Conservation (phyloP, 2,113 vertebrate genomes). For the Ornithorhynchus anatinus region DNA sequence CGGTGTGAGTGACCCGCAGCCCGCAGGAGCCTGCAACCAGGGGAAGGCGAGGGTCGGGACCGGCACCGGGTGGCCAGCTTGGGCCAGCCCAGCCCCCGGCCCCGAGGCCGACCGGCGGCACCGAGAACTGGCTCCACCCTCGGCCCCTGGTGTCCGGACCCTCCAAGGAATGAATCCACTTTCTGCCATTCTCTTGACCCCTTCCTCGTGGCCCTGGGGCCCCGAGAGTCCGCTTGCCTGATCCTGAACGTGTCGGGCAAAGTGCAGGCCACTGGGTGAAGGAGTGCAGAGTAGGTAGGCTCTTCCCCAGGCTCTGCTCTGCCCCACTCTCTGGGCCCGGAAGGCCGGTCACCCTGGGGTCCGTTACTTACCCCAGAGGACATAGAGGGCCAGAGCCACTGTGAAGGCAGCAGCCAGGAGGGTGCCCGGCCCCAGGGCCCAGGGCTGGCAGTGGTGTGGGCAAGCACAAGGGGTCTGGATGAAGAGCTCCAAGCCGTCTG, state of each 20-base stretch:
- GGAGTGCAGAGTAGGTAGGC: not conserved
- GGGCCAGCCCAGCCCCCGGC: not conserved
- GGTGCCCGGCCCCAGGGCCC: constrained; percentile 67
- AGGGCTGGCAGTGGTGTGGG: constrained; percentile 62
- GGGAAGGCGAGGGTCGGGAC: not conserved
- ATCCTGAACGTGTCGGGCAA: not conserved
- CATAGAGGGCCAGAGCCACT: constrained; percentile 65
- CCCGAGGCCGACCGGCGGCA: too few species aligned
- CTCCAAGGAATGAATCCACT: not conserved
- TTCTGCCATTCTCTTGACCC: not conserved
- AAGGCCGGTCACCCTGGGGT: not conserved
- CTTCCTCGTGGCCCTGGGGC: not conserved
- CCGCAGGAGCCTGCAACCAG: constrained; percentile 66
- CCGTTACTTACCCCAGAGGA: constrained; percentile 63
- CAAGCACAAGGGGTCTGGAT: constrained; percentile 74
- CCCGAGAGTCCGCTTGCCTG: not conserved
- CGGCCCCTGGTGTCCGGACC: not conserved
- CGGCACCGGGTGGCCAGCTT: not conserved
- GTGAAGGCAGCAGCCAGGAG: constrained; percentile 73
- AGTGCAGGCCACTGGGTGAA: not conserved
- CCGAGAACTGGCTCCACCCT: too few species aligned
- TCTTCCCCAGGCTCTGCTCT: not conserved
- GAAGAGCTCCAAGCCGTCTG: constrained; percentile 62
- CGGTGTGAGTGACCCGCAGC: constrained; percentile 61
- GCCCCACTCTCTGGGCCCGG: not conserved